Evolutionary conservation across 2,888 invertebrate genomes (phyloP), one percentile per base, ranked within the genome.

Genomic region (Holacanthella duospinosa): DNA sequence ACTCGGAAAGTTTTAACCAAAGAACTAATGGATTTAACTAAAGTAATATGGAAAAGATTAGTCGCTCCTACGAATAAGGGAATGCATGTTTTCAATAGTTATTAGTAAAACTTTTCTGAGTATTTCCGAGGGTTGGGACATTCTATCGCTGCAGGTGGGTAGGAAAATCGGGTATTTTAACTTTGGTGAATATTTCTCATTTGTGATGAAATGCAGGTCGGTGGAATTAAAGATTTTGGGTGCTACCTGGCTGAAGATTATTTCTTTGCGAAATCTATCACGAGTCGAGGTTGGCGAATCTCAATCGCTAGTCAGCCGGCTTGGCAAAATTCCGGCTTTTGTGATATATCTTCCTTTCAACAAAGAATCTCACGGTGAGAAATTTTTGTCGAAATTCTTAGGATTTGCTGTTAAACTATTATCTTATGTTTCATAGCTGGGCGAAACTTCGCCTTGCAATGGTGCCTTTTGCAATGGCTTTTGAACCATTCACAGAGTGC

Each of bases 201-300:
- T n/a, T n/a, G n/a, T n/a, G n/a, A n/a, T n/a, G n/a, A n/a, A n/a
- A n/a, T n/a, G n/a, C 43, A 71, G 70, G 70, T 86, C 60, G 99
- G 97, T 2, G 99, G 97, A 0, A 80, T 99, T 64, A 85, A 87
- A 72, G 83, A 86, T 2, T 96, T 99, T 77, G 92, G 89, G 2
- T 88, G 90, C 73, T 99, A 94, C 78, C 80, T 99, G 58, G 99
- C 99, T 0, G 99, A 99, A 79, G 99, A 99, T 78, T 99, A 90
- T 80, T 99, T 99, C 77, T 88, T 99, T 76, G 94, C 95, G 61
- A 89, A 93, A 78, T 86, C 86, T 60, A 84, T 96, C 71, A 84
- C 86, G 44, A 87, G 90, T 74, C 84, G 87, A 44, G 94, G 95
- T 4, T 99, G 93, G 90, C 85, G 86, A 74, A 87, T 92, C 78